These are phyloP conservation scores for Fulica atra DNA, from an alignment of 2,113 vertebrate species.

Conservation along the genomic window DNA sequence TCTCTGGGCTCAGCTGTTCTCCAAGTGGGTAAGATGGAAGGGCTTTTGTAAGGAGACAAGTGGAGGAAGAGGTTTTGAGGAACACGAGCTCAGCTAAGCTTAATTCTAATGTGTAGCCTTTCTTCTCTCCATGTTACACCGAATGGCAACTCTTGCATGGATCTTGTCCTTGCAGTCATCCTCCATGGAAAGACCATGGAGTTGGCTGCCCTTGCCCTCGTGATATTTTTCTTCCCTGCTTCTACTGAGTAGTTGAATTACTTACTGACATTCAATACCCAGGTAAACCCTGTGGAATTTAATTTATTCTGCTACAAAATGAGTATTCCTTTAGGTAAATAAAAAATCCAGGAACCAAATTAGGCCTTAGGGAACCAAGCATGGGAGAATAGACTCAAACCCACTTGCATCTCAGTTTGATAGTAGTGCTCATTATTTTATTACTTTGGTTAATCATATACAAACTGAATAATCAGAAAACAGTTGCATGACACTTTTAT, in stretches of 20 bases:
- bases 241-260: background rate
- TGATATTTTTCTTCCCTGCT: background rate
- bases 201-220: background rate
- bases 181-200: fast-evolving
- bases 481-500: constrained; percentile 6
- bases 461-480: constrained; percentile 38
- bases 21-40: background rate
- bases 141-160: background rate
- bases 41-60: background rate
- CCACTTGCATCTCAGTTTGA: background rate
- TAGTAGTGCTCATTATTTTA: background rate
- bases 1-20: background rate
- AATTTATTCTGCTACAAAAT: background rate
- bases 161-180: background rate
- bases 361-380: background rate
- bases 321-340: background rate
- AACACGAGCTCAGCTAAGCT: background rate
- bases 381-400: background rate
- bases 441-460: constrained; percentile 38
- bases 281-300: background rate
- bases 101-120: background rate
- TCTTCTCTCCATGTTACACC: background rate
- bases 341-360: background rate
- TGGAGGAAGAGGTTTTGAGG: background rate
- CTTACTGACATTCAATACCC: background rate